Conservation (phyloP, 2,797 vertebrate species). For the Squalus acanthias region DNA sequence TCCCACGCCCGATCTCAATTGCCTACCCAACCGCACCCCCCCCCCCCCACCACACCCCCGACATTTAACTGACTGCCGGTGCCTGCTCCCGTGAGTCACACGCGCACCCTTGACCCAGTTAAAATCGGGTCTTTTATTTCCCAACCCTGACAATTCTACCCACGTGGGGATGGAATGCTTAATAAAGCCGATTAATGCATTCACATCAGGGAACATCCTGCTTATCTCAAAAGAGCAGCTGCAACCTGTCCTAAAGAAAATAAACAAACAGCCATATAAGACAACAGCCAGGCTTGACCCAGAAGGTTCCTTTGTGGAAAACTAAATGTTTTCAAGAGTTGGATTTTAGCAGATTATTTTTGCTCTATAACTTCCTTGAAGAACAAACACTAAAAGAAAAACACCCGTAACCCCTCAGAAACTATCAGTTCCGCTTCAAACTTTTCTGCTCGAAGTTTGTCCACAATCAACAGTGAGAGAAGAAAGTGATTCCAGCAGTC, state of each 20-base stretch:
- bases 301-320: neutral
- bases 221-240: constrained; percentile 11
- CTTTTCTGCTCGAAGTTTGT: neutral
- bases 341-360: neutral
- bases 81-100: neutral
- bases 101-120: too few species aligned
- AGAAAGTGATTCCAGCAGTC: neutral
- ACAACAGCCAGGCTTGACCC: too few species aligned
- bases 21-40: too few species aligned
- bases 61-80: neutral
- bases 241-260: neutral
- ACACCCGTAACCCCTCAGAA: neutral
- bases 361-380: neutral
- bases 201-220: neutral
- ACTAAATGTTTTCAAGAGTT: neutral
- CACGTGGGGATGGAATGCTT: neutral
- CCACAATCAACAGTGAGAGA: neutral
- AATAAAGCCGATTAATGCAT: neutral
- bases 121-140: neutral
- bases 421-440: neutral
- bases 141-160: neutral
- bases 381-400: neutral
- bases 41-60: neutral
- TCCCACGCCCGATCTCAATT: neutral
- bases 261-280: neutral